Conservation (phyloP, 2,888 invertebrate species). For the Plebejus anna region DNA sequence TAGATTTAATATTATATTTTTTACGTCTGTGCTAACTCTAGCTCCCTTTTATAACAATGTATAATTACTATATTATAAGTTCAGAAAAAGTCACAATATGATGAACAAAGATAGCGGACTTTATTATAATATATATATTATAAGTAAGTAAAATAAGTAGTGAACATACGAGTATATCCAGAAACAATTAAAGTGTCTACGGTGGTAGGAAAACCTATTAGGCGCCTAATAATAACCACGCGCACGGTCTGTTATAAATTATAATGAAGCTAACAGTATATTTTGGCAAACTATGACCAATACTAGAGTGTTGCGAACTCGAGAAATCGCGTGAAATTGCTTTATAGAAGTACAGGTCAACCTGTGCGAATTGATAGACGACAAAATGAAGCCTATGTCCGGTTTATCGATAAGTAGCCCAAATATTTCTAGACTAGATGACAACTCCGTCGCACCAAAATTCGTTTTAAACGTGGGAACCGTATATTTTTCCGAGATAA, state of each 20-base stretch:
- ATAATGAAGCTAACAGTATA: background rate
- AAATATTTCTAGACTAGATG: background rate
- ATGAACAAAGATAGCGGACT: too few species aligned
- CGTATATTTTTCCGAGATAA: too few species aligned
- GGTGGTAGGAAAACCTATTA: background rate
- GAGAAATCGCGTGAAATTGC: constrained; percentile 3
- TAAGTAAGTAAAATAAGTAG: too few species aligned
- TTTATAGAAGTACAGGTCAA: background rate
- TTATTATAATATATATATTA: too few species aligned
- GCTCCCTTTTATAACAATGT: too few species aligned
- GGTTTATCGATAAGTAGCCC: background rate
- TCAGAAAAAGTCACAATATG: too few species aligned
- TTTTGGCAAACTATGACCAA: constrained; percentile 2
- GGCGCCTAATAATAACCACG: background rate
- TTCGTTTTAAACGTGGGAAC: too few species aligned
- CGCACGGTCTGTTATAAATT: background rate
- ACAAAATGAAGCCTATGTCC: background rate
- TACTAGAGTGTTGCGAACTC: constrained; percentile 1
- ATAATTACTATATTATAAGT: too few species aligned
- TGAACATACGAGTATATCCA: background rate
- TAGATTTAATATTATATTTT: too few species aligned
- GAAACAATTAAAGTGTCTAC: background rate
- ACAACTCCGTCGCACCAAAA: too few species aligned
- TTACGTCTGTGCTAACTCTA: too few species aligned
- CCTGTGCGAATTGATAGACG: background rate